Conservation (phyloP, 1,140 invertebrate genomes). For the Hesperophylax magnus region DNA sequence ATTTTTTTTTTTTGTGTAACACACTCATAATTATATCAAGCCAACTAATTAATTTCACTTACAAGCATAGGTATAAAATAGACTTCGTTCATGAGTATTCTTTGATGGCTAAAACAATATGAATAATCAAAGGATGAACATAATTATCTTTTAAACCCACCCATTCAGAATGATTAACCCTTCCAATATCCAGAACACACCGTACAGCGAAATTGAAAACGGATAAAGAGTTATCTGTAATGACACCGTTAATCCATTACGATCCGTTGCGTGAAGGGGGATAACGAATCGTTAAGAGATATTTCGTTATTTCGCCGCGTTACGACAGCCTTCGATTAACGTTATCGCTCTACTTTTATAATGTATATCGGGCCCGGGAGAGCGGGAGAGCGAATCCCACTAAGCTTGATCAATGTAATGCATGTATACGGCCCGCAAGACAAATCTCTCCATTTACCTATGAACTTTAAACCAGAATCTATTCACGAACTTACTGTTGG, state of each 20-base stretch:
- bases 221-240: conserved; percentile 52
- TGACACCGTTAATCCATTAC: conserved; percentile 50
- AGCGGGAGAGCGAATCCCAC: not conserved
- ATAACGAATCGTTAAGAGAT: conserved; percentile 39
- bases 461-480: not conserved
- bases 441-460: conserved; percentile 27
- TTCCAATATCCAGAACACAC: not conserved
- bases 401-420: conserved; percentile 16
- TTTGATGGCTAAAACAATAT: no score
- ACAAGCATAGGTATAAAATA: no score
- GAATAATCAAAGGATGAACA: no score
- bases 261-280: conserved; percentile 41
- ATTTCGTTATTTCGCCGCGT: conserved; percentile 35
- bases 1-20: no score
- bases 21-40: no score
- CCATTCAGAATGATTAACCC: no score
- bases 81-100: no score
- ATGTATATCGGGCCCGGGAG: conserved; percentile 20
- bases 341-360: conserved; percentile 30
- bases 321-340: conserved; percentile 37
- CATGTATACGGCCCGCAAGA: conserved; percentile 25
- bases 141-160: no score
- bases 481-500: no score
- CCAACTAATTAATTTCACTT: no score
- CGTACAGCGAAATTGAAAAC: conserved; percentile 47